These are phyloP conservation scores for Eueides isabella DNA, from an alignment of 1,140 invertebrate species.

Conservation along the genomic window DNA sequence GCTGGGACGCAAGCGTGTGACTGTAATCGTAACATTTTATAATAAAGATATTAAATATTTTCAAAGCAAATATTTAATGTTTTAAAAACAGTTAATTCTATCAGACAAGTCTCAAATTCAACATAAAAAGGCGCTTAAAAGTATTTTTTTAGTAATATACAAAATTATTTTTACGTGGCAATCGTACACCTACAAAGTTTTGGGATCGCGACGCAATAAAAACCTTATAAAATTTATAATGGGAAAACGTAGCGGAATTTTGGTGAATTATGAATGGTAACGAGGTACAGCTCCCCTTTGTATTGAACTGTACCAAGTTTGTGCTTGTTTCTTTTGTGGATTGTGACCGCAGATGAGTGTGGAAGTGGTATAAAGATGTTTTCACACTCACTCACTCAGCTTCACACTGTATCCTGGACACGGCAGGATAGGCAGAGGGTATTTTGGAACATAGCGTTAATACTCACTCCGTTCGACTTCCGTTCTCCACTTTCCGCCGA, in stretches of 20 bases:
- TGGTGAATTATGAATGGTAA: slow-evolving; percentile 81
- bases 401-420: too few species aligned
- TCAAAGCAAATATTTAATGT: too few species aligned
- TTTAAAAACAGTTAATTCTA: too few species aligned
- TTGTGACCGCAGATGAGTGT: slow-evolving; percentile 38
- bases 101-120: too few species aligned
- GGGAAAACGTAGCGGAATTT: slow-evolving; percentile 78
- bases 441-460: too few species aligned
- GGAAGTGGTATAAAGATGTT: not conserved
- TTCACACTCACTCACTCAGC: too few species aligned
- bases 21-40: too few species aligned
- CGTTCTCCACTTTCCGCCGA: too few species aligned
- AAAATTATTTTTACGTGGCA: slow-evolving; percentile 2
- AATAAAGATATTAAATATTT: too few species aligned
- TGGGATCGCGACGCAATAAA: slow-evolving; percentile 64
- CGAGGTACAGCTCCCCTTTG: slow-evolving; percentile 68
- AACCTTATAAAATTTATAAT: slow-evolving; percentile 81
- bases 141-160: not conserved
- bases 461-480: too few species aligned
- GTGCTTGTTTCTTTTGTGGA: slow-evolving; percentile 74
- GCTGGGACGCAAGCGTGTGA: too few species aligned
- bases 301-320: slow-evolving; percentile 62
- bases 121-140: not conserved
- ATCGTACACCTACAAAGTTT: slow-evolving; percentile 53
- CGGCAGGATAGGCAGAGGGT: too few species aligned